Evolutionary conservation across 2,888 invertebrate species (phyloP).

Genomic region (Plutella xylostella): DNA sequence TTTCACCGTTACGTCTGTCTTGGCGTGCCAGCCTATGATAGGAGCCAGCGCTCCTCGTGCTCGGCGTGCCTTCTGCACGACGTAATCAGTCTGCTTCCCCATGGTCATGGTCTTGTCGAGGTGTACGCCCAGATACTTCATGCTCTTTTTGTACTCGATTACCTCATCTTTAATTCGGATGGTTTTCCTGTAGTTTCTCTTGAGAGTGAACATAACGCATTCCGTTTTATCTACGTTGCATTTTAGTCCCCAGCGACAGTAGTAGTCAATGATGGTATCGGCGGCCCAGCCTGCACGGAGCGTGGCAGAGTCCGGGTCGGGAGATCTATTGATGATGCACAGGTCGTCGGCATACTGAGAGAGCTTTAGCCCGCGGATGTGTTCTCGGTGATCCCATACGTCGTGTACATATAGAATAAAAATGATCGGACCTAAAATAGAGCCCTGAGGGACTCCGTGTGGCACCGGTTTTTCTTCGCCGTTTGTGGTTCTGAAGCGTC

Average conservation of each 20-base stretch:
- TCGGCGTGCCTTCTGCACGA: constrained; percentile 7
- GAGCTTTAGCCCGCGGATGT: constrained; percentile 4
- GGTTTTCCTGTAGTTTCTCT: not conserved
- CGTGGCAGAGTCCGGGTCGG: not conserved
- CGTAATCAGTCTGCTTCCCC: constrained; percentile 9
- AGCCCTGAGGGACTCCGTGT: constrained; percentile 6
- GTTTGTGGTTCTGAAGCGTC: constrained; percentile 3
- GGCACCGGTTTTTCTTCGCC: not conserved
- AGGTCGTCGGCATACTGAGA: constrained; percentile 8
- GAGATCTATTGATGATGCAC: constrained; percentile 4
- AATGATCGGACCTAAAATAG: constrained; percentile 1
- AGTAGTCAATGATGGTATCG: constrained; percentile 4
- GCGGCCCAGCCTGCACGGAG: constrained; percentile 6
- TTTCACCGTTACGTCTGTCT: constrained; percentile 8
- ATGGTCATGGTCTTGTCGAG: constrained; percentile 11
- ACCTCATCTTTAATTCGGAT: not conserved
- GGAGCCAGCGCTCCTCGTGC: constrained; percentile 7
- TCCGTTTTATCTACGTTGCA: constrained; percentile 11
- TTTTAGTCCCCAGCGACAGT: constrained; percentile 7
- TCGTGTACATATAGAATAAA: constrained; percentile 6
- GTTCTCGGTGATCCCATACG: not conserved
- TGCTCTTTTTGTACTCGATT: constrained; percentile 6
- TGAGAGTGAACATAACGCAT: constrained; percentile 1
- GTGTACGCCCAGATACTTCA: constrained; percentile 13
- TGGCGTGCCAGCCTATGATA: constrained; percentile 9